Percentiles rank a stretch among this genome's conserved stretches.
These are phyloP conservation scores for Caenorhabditis sp. DNA, from an alignment of 2,888 invertebrate species.

Conservation along the genomic window DNA sequence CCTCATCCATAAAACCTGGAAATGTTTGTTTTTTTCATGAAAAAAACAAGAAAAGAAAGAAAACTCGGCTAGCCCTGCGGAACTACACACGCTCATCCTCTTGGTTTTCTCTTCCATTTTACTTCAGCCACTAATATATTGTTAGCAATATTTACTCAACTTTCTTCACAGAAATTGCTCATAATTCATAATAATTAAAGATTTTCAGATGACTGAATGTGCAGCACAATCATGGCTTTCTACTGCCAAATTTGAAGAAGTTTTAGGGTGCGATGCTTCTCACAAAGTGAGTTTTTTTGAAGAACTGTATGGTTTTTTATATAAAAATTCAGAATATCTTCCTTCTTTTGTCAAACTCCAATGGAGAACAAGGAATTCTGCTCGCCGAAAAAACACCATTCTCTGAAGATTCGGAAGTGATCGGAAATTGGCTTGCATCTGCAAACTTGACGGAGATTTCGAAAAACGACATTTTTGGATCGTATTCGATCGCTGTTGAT, in stretches of 20 bases:
- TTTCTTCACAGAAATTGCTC: too few relatives aligned
- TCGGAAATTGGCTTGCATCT: constrained; percentile 19
- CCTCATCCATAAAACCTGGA: constrained; percentile 16
- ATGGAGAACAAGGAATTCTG: constrained; percentile 60
- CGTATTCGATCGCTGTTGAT: constrained; percentile 45
- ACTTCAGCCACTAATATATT: not conserved
- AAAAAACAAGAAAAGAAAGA: not conserved
- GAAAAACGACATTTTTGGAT: constrained; percentile 65
- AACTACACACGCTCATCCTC: not conserved
- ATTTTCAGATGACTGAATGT: not conserved
- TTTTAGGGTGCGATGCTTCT: constrained; percentile 57
- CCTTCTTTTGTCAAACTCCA: constrained; percentile 51
- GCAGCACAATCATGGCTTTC: constrained; percentile 34
- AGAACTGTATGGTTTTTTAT: not conserved
- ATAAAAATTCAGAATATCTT: constrained; percentile 17
- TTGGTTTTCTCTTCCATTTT: not conserved
- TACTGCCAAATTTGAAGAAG: constrained; percentile 49
- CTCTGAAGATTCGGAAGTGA: constrained; percentile 44
- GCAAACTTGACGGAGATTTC: constrained; percentile 52
- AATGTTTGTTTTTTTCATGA: not conserved
- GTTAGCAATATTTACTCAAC: too few relatives aligned
- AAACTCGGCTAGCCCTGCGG: not conserved
- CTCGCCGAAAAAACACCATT: constrained; percentile 64
- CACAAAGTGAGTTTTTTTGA: constrained; percentile 50
- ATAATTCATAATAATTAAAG: too few relatives aligned